Evolutionary conservation across 2,113 vertebrate species (phyloP).

Genomic region (Ceyx cyanopectus): DNA sequence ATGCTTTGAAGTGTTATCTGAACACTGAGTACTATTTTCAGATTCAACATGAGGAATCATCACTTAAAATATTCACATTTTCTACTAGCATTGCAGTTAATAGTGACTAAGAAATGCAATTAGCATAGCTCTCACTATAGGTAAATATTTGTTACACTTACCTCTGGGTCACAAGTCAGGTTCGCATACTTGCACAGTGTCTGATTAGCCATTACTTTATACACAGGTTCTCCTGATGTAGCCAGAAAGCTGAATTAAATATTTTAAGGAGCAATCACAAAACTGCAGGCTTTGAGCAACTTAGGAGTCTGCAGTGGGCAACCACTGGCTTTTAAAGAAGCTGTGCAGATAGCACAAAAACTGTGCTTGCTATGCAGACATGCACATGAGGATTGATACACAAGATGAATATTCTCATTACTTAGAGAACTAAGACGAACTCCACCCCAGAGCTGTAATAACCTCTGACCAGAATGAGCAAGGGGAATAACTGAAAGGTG

Average conservation of each 20-base stretch:
- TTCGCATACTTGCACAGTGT: constrained; percentile 87
- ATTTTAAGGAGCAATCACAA: constrained; percentile 75
- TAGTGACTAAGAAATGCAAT: not conserved
- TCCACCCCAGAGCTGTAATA: not conserved
- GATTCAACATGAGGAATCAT: not conserved
- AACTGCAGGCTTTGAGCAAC: not conserved
- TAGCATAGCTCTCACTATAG: not conserved
- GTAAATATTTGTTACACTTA: constrained; percentile 63
- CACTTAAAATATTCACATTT: not conserved
- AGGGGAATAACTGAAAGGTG: not conserved
- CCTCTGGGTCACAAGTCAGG: constrained; percentile 88
- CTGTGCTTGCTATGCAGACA: not conserved
- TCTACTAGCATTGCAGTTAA: not conserved
- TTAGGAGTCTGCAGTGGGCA: not conserved
- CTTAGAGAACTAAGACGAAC: not conserved
- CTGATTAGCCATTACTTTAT: constrained; percentile 87
- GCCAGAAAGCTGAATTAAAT: constrained; percentile 85
- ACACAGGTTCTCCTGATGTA: constrained; percentile 90
- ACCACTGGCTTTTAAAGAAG: not conserved
- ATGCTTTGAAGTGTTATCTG: not conserved
- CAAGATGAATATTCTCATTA: not conserved
- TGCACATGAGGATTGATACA: not conserved
- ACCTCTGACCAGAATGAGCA: not conserved
- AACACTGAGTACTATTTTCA: not conserved
- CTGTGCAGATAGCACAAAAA: not conserved